These are phyloP conservation scores for Tromatobia lineatoria DNA, from an alignment of 2,888 invertebrate species.

Conservation along the genomic window DNA sequence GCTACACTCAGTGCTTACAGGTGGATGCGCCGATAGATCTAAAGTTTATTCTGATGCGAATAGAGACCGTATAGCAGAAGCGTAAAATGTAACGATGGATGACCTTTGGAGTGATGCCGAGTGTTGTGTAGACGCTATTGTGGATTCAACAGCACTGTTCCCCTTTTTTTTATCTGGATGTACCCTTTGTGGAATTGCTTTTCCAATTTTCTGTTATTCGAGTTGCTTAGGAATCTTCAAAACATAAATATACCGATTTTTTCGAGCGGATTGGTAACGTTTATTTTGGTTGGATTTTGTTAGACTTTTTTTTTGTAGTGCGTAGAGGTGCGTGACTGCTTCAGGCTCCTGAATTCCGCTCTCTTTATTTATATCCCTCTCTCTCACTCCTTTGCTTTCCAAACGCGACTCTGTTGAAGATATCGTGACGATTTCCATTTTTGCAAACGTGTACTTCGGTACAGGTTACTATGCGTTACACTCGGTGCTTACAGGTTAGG, in stretches of 20 bases:
- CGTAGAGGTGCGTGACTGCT: conserved; percentile 42
- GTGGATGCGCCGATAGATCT: conserved; percentile 33
- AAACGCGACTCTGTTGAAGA: conserved; percentile 32
- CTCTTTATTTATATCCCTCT: background rate
- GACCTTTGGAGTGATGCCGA: conserved; percentile 2
- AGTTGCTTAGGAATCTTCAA: no score
- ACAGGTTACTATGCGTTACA: conserved; percentile 49
- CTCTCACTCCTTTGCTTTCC: conserved; percentile 7
- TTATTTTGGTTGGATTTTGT: no score
- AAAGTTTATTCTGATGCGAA: background rate
- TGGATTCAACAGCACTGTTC: no score
- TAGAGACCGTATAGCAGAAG: background rate
- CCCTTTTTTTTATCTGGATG: no score
- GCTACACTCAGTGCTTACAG: conserved; percentile 51
- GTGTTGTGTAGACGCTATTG: background rate
- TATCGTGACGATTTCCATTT: conserved; percentile 65
- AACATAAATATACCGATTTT: no score
- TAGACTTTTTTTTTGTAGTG: no score
- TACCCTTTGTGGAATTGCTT: no score
- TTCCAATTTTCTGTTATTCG: no score
- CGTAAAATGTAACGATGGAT: background rate
- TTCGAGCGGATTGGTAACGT: no score
- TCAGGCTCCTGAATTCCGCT: conserved; percentile 49
- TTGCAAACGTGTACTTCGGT: conserved; percentile 54
- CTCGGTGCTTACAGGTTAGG: conserved; percentile 53